These are phyloP conservation scores for Platerodrilus igneus DNA, from an alignment of 2,888 invertebrate genomes.

Conservation along the genomic window DNA sequence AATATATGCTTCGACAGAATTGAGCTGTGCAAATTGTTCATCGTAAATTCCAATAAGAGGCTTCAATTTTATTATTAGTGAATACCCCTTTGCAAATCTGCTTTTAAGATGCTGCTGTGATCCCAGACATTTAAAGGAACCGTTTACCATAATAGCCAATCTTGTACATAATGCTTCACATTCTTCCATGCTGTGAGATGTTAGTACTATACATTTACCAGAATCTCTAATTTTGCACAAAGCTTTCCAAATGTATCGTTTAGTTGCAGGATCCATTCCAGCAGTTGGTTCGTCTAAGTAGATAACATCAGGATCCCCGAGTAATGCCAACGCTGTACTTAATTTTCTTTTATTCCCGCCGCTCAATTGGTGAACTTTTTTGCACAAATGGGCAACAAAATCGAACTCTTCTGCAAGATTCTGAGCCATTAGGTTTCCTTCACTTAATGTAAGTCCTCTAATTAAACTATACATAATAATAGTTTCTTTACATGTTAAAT, in stretches of 20 bases:
- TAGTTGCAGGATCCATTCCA: constrained; percentile 78
- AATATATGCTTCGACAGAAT: constrained; percentile 36
- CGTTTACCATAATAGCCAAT: constrained; percentile 80
- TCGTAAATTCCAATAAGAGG: constrained; percentile 11
- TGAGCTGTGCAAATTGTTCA: constrained; percentile 1
- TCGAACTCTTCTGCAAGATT: constrained; percentile 46
- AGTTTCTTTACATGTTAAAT: constrained; percentile 53
- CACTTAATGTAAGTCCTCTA: constrained; percentile 44
- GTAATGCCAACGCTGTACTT: constrained; percentile 53
- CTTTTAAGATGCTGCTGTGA: constrained; percentile 78
- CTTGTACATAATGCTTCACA: constrained; percentile 80
- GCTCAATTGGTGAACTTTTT: constrained; percentile 47
- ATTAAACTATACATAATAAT: constrained; percentile 52
- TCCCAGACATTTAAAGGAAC: constrained; percentile 73
- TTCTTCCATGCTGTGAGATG: constrained; percentile 85
- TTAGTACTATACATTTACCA: constrained; percentile 73
- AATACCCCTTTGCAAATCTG: constrained; percentile 64
- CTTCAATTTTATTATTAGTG: constrained; percentile 46
- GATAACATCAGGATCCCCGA: constrained; percentile 52
- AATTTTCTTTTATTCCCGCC: constrained; percentile 56
- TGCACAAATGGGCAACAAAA: constrained; percentile 47
- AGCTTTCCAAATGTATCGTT: constrained; percentile 75
- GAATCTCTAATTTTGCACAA: constrained; percentile 62
- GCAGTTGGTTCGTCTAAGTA: constrained; percentile 51
- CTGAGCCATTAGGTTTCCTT: constrained; percentile 38